Evolutionary conservation across 2,113 vertebrate species (phyloP).

Genomic region (Tragelaphus scriptus): DNA sequence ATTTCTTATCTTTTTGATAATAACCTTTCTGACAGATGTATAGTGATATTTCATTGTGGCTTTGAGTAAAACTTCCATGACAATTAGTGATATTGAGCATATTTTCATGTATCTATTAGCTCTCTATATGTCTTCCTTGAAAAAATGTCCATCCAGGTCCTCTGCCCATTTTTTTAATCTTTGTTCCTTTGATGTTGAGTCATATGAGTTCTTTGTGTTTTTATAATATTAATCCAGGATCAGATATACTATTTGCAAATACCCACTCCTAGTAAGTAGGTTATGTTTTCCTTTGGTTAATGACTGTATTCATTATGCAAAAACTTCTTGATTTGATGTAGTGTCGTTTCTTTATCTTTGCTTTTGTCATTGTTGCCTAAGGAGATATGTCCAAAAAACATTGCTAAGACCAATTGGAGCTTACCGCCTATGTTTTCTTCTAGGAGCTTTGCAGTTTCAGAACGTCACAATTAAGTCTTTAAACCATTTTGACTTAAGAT

Average conservation of each 20-base stretch:
- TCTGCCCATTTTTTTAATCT: too few relatives aligned
- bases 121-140: too few relatives aligned
- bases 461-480: background rate
- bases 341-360: background rate
- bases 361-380: background rate
- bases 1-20: background rate
- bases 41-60: background rate
- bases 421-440: background rate
- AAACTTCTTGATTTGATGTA: too few relatives aligned
- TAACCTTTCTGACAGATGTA: too few relatives aligned
- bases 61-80: background rate
- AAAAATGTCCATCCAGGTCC: too few relatives aligned
- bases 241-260: too few relatives aligned
- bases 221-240: too few relatives aligned
- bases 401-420: background rate
- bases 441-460: background rate
- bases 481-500: background rate
- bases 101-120: background rate
- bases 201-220: too few relatives aligned
- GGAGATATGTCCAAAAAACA: background rate
- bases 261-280: too few relatives aligned
- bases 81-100: background rate
- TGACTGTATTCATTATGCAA: too few relatives aligned
- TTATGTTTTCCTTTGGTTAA: too few relatives aligned
- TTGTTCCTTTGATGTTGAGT: too few relatives aligned